phyloP scores from a whole-genome alignment of 30 jellyfish, hydroid and myxozoan species.

The Nemopilema nomurai region DNA sequence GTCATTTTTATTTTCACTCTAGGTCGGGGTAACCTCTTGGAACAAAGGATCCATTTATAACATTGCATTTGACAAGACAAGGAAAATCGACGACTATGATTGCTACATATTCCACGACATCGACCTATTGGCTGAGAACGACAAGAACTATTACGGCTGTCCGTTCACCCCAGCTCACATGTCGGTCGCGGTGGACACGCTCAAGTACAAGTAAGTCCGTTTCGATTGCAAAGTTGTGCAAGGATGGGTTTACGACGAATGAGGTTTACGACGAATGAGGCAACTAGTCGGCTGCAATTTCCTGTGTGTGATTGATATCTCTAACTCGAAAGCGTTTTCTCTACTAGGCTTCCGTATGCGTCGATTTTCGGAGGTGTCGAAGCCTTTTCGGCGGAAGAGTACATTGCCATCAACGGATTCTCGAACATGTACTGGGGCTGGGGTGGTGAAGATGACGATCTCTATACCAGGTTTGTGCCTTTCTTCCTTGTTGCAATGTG shows the following conservation, averaged over 20 bases:
- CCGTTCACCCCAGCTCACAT: constrained; percentile 84
- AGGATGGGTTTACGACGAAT: too few relatives aligned
- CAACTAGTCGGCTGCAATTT: too few relatives aligned
- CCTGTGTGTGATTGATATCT: too few relatives aligned
- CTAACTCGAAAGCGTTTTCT: neutral
- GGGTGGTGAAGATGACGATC: constrained; percentile 99
- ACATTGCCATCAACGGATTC: constrained; percentile 79
- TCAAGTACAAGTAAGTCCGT: constrained; percentile 67
- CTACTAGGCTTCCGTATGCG: constrained; percentile 76
- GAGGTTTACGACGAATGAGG: too few relatives aligned
- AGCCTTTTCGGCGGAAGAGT: constrained; percentile 80
- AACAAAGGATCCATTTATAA: constrained; percentile 73
- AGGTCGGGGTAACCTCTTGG: constrained; percentile 60
- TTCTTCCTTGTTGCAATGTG: neutral
- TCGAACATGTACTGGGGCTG: constrained; percentile 98
- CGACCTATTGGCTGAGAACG: constrained; percentile 67
- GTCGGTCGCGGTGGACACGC: constrained; percentile 79
- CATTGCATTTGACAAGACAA: constrained; percentile 50
- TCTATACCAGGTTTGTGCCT: constrained; percentile 74
- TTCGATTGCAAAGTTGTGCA: too few relatives aligned
- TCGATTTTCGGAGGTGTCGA: constrained; percentile 93
- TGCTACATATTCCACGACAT: constrained; percentile 66
- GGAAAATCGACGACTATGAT: constrained; percentile 37
- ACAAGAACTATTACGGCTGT: constrained; percentile 76
- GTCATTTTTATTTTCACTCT: neutral